Conservation (phyloP, 2,888 invertebrate species). For the Pecten maximus region DNA sequence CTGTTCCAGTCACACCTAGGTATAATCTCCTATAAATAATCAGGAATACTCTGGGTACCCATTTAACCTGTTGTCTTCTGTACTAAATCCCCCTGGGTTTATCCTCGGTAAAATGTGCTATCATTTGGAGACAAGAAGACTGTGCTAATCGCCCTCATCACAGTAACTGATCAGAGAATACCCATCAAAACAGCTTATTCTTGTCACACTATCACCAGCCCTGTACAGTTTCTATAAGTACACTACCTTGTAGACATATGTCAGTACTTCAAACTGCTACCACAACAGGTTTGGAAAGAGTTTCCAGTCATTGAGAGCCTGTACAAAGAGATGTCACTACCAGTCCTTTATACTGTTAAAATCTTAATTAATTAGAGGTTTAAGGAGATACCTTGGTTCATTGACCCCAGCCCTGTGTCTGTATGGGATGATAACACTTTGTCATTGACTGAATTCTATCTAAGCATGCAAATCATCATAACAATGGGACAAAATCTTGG, state of each 20-base stretch:
- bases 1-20: background rate
- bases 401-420: background rate
- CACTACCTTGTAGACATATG: background rate
- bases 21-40: background rate
- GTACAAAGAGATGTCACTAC: background rate
- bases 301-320: background rate
- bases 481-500: background rate
- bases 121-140: background rate
- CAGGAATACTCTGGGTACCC: background rate
- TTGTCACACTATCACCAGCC: background rate
- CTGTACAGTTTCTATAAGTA: background rate
- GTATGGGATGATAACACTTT: background rate
- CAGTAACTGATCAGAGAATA: background rate
- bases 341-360: background rate
- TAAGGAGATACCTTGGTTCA: background rate
- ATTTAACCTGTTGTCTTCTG: background rate
- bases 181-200: background rate
- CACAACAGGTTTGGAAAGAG: background rate
- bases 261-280: background rate
- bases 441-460: background rate
- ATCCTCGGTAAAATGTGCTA: background rate
- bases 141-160: background rate
- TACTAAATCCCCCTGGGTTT: background rate
- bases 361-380: background rate
- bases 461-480: background rate